Evolutionary conservation across 2,797 vertebrate genomes (phyloP), one percentile per base, ranked within the genome.

Genomic region (Amphiprion clarkii): DNA sequence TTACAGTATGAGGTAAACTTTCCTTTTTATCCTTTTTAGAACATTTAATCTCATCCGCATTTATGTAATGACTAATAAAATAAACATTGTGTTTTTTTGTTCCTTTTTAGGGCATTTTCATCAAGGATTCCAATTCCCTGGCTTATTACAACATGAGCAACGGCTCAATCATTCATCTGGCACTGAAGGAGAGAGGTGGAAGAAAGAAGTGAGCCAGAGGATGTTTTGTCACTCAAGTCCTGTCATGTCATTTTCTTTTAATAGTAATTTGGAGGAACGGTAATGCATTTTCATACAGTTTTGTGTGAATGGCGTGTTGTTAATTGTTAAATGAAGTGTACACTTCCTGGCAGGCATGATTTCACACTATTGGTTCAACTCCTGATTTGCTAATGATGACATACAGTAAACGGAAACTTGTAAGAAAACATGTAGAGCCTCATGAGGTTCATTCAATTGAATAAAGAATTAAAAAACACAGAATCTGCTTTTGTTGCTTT

Each of bases 71-170:
- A 74, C 17, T 76, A 59, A 70, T 27, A 46, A 1, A 19, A 14
- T 19, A 6, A 46, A 48, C n/a, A 51, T 12, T 21, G n/a, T 39
- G 59, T 3, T 54, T 29, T 33, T 69, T 66, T 54, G 1, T 61
- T 63, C 49, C 69, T 67, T 83, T 82, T 87, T 80, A 99, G 98
- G 98, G 98, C n/a, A 99, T 99, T 88, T 99, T 99, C 93, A 99
- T 99, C 92, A 99, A 99, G 86, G 98, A 99, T 85, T 99, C 98
- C 8, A 99, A 99, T 92, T 99, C 98, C 0, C 89, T 99, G 95
- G 98, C 98, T 27, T 99, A 98, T 85, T 99, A 99, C 93, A 99
- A 99, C 89, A 99, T 99, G 98, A 96, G 76, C 3, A 99, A 95
- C 0, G 97, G 98, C 4, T 96, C 98, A 0, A 67, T 99, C 67